Conservation (phyloP, 2,888 invertebrate genomes). For the Trichogramma evanescens region DNA sequence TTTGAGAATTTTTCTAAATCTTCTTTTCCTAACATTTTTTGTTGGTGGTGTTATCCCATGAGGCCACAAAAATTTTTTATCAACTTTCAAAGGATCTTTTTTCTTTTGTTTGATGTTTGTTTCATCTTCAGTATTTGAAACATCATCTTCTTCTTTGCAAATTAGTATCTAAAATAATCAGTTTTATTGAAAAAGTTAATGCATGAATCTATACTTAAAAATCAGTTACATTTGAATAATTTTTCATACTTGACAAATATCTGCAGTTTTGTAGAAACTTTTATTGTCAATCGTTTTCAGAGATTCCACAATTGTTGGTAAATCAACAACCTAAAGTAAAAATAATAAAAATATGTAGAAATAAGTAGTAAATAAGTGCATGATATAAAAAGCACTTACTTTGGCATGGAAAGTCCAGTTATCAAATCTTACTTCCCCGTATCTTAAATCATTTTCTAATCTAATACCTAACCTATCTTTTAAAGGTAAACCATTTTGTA, state of each 20-base stretch:
- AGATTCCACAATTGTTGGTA: slow-evolving; percentile 88
- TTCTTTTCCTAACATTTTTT: slow-evolving; percentile 86
- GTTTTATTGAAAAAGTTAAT: neutral
- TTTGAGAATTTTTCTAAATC: slow-evolving; percentile 89
- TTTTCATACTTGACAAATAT: slow-evolving; percentile 73
- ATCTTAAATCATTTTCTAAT: slow-evolving; percentile 80
- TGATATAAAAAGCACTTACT: slow-evolving; percentile 39
- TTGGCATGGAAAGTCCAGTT: slow-evolving; percentile 81
- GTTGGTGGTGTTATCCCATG: slow-evolving; percentile 94
- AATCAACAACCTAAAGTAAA: slow-evolving; percentile 64
- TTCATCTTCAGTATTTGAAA: slow-evolving; percentile 68
- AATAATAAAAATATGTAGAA: neutral
- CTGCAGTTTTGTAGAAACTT: slow-evolving; percentile 95
- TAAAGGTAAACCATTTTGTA: slow-evolving; percentile 66
- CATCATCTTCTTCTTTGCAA: slow-evolving; percentile 83
- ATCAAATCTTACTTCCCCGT: slow-evolving; percentile 83
- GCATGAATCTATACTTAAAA: neutral
- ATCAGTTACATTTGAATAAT: neutral
- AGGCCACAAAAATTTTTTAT: slow-evolving; percentile 89
- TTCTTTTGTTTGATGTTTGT: slow-evolving; percentile 72
- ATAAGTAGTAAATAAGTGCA: neutral
- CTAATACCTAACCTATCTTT: slow-evolving; percentile 82
- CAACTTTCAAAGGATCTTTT: slow-evolving; percentile 76
- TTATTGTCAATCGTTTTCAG: slow-evolving; percentile 93
- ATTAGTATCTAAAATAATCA: slow-evolving; percentile 58